A percentile compares a stretch with the other conserved stretches of the same genome.
Conservation (phyloP, 2,797 vertebrate genomes). For the Cynopterus sphinx region DNA sequence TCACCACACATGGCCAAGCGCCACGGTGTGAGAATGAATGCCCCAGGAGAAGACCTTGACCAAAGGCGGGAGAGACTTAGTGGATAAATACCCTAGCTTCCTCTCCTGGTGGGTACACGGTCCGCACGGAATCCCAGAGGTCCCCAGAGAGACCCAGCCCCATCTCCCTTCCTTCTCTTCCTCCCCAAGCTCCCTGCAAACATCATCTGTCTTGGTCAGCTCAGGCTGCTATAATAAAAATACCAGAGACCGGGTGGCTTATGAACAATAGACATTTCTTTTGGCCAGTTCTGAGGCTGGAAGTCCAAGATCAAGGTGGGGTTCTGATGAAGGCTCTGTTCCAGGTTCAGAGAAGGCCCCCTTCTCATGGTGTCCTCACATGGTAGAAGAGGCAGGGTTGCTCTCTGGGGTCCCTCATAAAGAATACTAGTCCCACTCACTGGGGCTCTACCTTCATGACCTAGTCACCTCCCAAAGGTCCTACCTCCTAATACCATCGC, state of each 20-base stretch:
- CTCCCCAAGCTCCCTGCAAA: neutral
- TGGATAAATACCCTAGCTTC: neutral
- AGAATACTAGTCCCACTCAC: neutral
- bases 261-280: neutral
- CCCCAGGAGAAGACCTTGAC: neutral
- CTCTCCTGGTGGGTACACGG: neutral
- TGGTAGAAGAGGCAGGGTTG: neutral
- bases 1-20: neutral
- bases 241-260: neutral
- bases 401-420: neutral
- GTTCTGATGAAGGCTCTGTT: neutral
- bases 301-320: neutral
- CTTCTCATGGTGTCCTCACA: neutral
- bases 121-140: neutral
- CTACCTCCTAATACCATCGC: neutral
- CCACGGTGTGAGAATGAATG: rapidly evolving
- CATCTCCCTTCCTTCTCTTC: neutral
- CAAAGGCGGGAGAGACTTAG: neutral
- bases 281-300: neutral
- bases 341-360: neutral
- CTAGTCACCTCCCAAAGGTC: neutral
- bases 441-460: neutral
- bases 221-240: neutral
- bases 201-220: neutral
- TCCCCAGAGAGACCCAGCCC: neutral